Evolutionary conservation across 2,888 invertebrate genomes (phyloP).

Genomic region (Thymelicus acteon): DNA sequence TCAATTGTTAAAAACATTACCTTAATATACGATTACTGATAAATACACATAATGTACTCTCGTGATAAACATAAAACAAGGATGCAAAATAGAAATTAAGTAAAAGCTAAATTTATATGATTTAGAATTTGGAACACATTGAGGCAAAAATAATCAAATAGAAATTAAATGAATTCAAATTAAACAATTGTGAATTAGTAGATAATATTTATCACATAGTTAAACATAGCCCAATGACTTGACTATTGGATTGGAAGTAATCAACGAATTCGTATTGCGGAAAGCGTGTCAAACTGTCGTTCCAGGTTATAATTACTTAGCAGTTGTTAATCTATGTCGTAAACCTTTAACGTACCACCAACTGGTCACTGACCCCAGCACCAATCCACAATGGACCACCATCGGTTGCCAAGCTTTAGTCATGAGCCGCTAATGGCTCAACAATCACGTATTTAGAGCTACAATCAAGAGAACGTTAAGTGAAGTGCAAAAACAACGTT

Average conservation of each 20-base stretch:
- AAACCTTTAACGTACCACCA: background rate
- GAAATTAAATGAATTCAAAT: no score
- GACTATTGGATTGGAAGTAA: background rate
- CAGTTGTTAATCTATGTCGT: background rate
- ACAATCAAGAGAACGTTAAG: slow-evolving; percentile 1
- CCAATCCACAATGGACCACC: no score
- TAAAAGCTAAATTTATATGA: no score
- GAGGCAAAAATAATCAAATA: no score
- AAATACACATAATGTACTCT: background rate
- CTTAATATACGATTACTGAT: background rate
- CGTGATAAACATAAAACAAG: no score
- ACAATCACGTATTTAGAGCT: slow-evolving; percentile 5
- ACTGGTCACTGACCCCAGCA: no score
- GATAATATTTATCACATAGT: no score
- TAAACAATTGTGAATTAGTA: no score
- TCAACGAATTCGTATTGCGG: background rate
- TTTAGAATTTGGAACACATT: background rate
- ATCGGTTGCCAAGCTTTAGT: no score
- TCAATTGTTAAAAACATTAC: background rate
- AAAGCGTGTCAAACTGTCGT: background rate
- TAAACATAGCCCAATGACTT: no score
- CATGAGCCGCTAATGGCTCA: background rate
- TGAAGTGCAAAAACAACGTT: slow-evolving; percentile 16
- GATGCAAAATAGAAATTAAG: no score
- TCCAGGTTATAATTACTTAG: background rate